Percentiles rank a stretch among this genome's conserved stretches.
These are phyloP conservation scores for Mus minutoides DNA, from an alignment of 2,797 vertebrate species.

Conservation along the genomic window DNA sequence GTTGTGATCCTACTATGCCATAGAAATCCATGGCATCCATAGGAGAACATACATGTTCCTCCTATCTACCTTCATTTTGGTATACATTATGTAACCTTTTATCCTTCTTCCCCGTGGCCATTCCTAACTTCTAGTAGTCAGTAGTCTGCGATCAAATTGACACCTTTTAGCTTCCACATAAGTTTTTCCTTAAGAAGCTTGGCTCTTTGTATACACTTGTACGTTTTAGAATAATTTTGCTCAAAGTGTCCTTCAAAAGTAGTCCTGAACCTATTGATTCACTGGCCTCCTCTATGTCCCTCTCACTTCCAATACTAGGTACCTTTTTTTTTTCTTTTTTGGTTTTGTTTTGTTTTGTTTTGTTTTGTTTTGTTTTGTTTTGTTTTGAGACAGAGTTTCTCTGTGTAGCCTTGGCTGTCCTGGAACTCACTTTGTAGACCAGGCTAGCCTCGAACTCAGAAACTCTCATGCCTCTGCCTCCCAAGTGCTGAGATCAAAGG, in stretches of 20 bases:
- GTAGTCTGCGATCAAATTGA: not conserved
- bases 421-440: too few relatives aligned
- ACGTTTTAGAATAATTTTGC: not conserved
- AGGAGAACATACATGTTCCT: not conserved
- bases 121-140: not conserved
- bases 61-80: not conserved
- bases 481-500: too few relatives aligned
- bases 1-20: not conserved
- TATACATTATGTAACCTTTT: not conserved
- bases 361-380: too few relatives aligned
- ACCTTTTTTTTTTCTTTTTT: too few relatives aligned
- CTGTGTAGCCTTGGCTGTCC: too few relatives aligned
- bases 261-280: constrained; percentile 35
- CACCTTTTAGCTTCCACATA: not conserved
- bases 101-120: not conserved
- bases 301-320: constrained; percentile 32
- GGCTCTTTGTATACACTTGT: not conserved
- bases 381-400: too few relatives aligned
- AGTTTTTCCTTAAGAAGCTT: constrained; percentile 32
- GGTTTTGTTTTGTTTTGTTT: too few relatives aligned
- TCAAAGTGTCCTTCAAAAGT: constrained; percentile 19
- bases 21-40: not conserved
- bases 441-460: too few relatives aligned
- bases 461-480: too few relatives aligned
- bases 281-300: not conserved